Conservation (phyloP, 2,797 vertebrate genomes). For the Silurus lanzhouensis region DNA sequence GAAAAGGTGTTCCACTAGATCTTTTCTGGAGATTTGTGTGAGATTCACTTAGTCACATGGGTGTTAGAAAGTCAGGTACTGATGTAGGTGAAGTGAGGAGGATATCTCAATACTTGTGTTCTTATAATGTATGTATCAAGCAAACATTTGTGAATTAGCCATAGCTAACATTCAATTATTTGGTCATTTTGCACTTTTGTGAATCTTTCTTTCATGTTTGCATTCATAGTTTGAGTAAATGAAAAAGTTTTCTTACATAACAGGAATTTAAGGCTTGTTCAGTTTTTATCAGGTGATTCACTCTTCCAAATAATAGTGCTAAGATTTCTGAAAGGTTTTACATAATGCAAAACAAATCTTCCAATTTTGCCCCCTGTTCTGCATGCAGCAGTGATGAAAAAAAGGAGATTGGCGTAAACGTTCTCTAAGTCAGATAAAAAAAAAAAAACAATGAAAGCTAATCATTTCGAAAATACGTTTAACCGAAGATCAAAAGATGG, state of each 20-base stretch:
- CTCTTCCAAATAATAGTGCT: neutral
- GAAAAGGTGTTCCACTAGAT: too few relatives aligned
- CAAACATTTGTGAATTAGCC: neutral
- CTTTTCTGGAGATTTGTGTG: too few relatives aligned
- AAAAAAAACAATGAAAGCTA: neutral
- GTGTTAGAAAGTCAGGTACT: too few relatives aligned
- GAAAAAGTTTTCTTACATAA: neutral
- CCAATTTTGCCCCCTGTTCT: too few relatives aligned
- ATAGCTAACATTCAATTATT: neutral
- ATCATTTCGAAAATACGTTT: conserved; percentile 31
- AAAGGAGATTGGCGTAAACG: too few relatives aligned
- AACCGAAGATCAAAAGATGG: conserved; percentile 62
- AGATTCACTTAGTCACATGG: too few relatives aligned
- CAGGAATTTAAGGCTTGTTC: neutral
- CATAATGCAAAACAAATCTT: neutral
- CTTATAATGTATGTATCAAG: too few relatives aligned
- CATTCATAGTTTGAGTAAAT: neutral
- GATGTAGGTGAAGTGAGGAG: too few relatives aligned
- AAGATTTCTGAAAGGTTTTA: neutral
- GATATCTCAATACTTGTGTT: too few relatives aligned
- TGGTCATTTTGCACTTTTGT: neutral
- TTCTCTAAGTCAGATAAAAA: neutral
- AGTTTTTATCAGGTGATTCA: neutral
- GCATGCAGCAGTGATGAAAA: neutral
- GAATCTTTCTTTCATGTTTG: neutral